Evolutionary conservation across 2,797 vertebrate genomes (phyloP), one percentile per base, ranked within the genome.

Genomic region (Schizopygopsis pylzovi): DNA sequence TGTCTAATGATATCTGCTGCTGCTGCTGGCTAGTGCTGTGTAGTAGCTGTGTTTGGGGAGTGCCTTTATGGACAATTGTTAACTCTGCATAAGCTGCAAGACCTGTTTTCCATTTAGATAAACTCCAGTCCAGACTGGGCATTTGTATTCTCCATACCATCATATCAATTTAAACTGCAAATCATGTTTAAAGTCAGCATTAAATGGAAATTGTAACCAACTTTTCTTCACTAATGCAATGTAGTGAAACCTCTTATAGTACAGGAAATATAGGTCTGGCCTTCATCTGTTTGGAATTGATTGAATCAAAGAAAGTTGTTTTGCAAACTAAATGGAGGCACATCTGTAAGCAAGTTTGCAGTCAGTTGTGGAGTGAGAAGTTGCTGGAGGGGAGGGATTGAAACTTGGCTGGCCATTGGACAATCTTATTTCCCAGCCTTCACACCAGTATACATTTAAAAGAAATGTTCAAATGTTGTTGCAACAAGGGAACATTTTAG

Each of bases 1-100:
- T 67, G 63, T 59, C 86, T 90, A 88, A 89, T 87, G 82, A 86
- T 89, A 90, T 81, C 82, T 22, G 49, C 5, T 25, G 56, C 4
- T 37, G 10, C 49, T 87, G 67, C 65, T 81, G 47, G 52, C 68
- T 73, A 37, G 75, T 52, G 37, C 3, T 43, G 67, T 52, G 54
- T 15, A 37, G 73, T 85, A 89, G 88, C 81, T 88, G 83, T 63
- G 52, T 45, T 45, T 33, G 56, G 45, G 33, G 6, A 67, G 33
- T 8, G 20, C 6, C 49, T 79, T 59, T 33, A 28, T 71, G 45
- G 16, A 73, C 59, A 59, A 84, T 28, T 81, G 79, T 77, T 45
- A 67, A 82, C 61, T 88, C 84, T 68, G 84, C 83, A 87, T 75
- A 67, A 52, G 37, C 59, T n/a, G 25, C 16, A 33, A 71, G 52